Conservation (phyloP, 2,888 invertebrate species). For the Himalopsyche tibetana region DNA sequence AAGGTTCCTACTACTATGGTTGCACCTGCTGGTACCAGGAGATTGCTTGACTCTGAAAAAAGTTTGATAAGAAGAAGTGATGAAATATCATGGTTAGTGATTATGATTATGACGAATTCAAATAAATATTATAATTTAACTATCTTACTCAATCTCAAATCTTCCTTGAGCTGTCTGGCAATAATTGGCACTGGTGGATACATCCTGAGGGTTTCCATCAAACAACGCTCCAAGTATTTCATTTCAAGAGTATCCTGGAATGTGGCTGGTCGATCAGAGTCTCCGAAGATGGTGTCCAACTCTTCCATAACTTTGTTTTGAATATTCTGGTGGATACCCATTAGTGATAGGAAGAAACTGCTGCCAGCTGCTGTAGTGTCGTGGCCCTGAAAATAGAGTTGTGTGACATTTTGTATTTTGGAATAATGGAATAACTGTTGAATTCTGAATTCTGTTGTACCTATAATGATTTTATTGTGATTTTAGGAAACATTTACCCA, state of each 20-base stretch:
- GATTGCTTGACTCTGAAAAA: conserved; percentile 78
- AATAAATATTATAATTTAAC: not conserved
- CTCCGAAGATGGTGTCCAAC: conserved; percentile 85
- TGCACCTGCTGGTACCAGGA: conserved; percentile 82
- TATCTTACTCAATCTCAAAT: conserved; percentile 81
- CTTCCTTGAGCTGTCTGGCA: conserved; percentile 84
- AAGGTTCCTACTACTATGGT: conserved; percentile 82
- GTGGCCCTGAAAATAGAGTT: conserved; percentile 78
- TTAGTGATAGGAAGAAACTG: conserved; percentile 87
- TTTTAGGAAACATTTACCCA: too few relatives aligned
- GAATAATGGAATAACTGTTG: too few relatives aligned
- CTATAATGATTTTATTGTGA: too few relatives aligned
- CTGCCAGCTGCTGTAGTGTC: conserved; percentile 90
- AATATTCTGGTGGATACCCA: conserved; percentile 85
- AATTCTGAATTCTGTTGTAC: too few relatives aligned
- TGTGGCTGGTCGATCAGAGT: conserved; percentile 85
- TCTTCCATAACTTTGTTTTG: conserved; percentile 86
- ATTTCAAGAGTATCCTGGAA: conserved; percentile 90
- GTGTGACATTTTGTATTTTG: not conserved
- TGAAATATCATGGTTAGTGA: not conserved
- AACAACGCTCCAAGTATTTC: conserved; percentile 89
- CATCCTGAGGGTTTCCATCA: conserved; percentile 88
- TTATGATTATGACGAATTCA: too few relatives aligned
- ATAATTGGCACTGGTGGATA: conserved; percentile 89
- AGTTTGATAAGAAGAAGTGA: conserved; percentile 63